Conservation (phyloP, 2,113 vertebrate species). For the Sylvicapra grimmia region DNA sequence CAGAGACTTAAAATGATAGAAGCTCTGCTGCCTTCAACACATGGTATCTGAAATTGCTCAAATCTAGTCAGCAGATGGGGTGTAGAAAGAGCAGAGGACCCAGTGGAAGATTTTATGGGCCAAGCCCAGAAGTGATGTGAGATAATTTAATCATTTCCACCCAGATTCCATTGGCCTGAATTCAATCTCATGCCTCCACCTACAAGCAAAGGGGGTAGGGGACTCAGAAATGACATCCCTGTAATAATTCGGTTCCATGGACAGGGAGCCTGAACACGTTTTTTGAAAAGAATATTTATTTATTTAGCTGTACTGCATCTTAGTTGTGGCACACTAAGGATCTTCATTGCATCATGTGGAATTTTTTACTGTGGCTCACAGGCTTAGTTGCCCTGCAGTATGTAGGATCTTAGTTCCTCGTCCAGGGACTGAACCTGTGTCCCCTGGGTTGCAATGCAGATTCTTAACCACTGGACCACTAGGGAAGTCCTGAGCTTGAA, state of each 20-base stretch:
- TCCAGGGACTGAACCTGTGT: background rate
- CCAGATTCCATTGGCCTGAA: background rate
- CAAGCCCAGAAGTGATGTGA: background rate
- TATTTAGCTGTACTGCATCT: background rate
- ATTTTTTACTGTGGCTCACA: background rate
- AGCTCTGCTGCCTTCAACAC: background rate
- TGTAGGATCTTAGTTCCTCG: background rate
- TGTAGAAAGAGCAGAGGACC: background rate
- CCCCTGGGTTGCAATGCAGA: background rate
- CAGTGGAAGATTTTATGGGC: background rate
- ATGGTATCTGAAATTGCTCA: background rate
- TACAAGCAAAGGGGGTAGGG: background rate
- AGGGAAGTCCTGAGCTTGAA: background rate
- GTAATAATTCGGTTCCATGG: background rate
- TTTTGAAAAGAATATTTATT: background rate
- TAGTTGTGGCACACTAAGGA: background rate
- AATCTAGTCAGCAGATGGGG: background rate
- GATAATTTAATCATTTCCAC: background rate
- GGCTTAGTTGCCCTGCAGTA: background rate
- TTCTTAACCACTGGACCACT: background rate
- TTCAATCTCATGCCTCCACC: background rate
- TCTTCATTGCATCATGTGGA: background rate
- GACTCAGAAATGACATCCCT: background rate
- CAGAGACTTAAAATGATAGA: background rate
- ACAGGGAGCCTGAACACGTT: background rate